Evolutionary conservation across 1,140 invertebrate species (phyloP).

Genomic region (Eciton burchellii): DNA sequence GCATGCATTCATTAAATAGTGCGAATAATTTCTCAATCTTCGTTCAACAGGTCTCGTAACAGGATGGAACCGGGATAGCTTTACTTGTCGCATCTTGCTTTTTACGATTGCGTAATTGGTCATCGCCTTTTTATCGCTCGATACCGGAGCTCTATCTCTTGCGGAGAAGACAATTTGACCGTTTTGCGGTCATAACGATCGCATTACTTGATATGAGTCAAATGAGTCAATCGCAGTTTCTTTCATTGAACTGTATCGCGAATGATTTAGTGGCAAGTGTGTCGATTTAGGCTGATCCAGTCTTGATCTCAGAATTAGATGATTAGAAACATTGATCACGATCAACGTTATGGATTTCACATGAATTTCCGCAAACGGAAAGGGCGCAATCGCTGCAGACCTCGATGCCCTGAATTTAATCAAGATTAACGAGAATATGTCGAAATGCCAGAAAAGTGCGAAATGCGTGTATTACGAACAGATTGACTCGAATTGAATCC

Average conservation of each 20-base stretch:
- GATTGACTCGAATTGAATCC: conserved; percentile 13
- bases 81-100: conserved; percentile 26
- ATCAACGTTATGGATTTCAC: neutral
- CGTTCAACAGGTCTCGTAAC: conserved; percentile 32
- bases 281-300: too few relatives aligned
- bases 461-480: neutral
- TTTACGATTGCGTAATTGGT: neutral
- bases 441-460: too few relatives aligned
- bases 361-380: neutral
- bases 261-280: too few relatives aligned
- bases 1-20: neutral
- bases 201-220: too few relatives aligned
- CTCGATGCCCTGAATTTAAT: neutral
- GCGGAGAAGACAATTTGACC: too few relatives aligned
- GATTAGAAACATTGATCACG: neutral
- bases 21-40: conserved; percentile 19
- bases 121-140: too few relatives aligned
- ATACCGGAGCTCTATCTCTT: too few relatives aligned
- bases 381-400: neutral
- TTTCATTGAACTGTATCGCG: too few relatives aligned
- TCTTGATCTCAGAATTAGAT: conserved; percentile 11
- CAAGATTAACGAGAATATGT: neutral
- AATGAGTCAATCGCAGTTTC: too few relatives aligned
- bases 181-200: too few relatives aligned
- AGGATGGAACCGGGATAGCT: conserved; percentile 11